Evolutionary conservation across 2,113 vertebrate genomes (phyloP).

Genomic region (Trematomus loennbergii): DNA sequence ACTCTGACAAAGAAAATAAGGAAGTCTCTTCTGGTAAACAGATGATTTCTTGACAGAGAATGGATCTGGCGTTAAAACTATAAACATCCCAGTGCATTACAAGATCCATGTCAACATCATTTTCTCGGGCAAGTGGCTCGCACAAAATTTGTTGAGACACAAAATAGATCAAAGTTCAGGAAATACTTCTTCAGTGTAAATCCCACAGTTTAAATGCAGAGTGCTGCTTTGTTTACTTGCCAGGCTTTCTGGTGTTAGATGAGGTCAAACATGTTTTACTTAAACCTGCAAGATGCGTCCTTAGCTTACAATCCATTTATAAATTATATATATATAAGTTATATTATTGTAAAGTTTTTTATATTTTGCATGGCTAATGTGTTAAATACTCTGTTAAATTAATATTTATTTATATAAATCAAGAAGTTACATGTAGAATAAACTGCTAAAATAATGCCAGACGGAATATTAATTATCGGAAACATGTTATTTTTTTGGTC

Average conservation of each 20-base stretch:
- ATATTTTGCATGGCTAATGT: neutral
- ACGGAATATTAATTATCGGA: neutral
- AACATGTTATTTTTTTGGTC: neutral
- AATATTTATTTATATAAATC: neutral
- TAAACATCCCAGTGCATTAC: conserved; percentile 1
- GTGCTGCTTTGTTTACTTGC: neutral
- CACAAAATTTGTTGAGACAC: neutral
- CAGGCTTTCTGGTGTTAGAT: neutral
- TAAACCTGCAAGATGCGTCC: neutral
- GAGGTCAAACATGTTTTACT: neutral
- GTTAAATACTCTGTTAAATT: neutral
- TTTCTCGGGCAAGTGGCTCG: neutral
- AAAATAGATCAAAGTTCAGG: neutral
- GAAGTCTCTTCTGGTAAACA: conserved; percentile 12
- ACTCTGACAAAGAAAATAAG: conserved; percentile 16
- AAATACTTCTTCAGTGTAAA: neutral
- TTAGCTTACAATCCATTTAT: neutral
- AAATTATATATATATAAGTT: neutral
- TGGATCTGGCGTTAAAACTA: conserved; percentile 3
- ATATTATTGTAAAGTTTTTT: neutral
- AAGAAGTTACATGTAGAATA: neutral
- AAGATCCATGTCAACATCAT: conserved; percentile 6
- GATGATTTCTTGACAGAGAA: neutral
- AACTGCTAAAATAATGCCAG: neutral
- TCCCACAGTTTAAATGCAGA: neutral